Evolutionary conservation across 1,140 invertebrate species (phyloP), one percentile per base, ranked within the genome.

Genomic region (Cydia splendana): DNA sequence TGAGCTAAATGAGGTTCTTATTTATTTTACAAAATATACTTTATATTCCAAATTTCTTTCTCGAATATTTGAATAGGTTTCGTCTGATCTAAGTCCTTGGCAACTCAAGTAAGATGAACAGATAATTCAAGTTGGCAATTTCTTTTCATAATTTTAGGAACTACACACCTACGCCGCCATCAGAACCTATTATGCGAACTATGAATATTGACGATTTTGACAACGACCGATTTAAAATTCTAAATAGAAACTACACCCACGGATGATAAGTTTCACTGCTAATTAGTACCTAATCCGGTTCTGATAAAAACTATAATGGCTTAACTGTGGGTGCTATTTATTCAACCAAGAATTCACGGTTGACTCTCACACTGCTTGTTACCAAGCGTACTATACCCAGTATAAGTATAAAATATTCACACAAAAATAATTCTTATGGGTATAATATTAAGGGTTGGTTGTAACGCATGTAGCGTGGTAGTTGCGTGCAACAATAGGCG

Each of bases 361-460:
- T 71, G 67, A 42, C n/a, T 71, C 67, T 71, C 67, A 42, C n/a
- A 71, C 18, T 20, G 57, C 15, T 38, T 71, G 67, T 71, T 71
- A 13, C 67, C 15, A 71, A 71, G 67, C 67, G 67, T 18, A 38
- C 34, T 2, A 18, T 10, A 45, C 13, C 67, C 67, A 71, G 34
- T 34, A 34, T 71, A 18, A 10, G 12, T 18, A 2, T 18, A 71
- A 18, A 10, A 9, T 4, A 71, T 7, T 71, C n/a, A 71, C 4
- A 18, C 15, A 15, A 71, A 71, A 71, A 42, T 18, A 71, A 45
- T 45, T 10, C 34, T 20, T 71, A 42, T 42, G 2, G 13, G 34
- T 4, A 71, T n/a, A 34, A n/a, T 9, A 2, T 13, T 71, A 71
- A 45, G n/a, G 6, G 12, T 20, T 9, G 13, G 6, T 71, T 34